Conservation (phyloP, 2,888 invertebrate species). For the Coecobrya sp. region DNA sequence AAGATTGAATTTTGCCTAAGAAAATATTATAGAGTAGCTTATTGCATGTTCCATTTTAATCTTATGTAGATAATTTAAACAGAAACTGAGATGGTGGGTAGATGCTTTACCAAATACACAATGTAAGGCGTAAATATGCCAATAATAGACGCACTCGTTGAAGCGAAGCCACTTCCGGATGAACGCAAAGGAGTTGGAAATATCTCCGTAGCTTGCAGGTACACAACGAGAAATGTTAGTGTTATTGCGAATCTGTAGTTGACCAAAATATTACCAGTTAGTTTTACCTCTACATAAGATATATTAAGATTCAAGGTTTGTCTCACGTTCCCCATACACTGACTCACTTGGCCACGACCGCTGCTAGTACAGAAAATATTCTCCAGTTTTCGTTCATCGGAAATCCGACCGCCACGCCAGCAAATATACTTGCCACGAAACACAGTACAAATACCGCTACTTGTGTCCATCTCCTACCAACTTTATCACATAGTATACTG, state of each 20-base stretch:
- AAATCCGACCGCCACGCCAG: constrained; percentile 76
- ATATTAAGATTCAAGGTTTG: background rate
- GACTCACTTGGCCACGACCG: constrained; percentile 78
- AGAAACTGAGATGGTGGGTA: too few relatives aligned
- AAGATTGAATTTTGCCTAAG: constrained; percentile 75
- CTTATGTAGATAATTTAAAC: too few relatives aligned
- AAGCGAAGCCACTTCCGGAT: constrained; percentile 90
- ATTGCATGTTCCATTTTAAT: too few relatives aligned
- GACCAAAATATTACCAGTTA: constrained; percentile 85
- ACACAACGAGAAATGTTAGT: constrained; percentile 90
- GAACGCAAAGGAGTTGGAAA: constrained; percentile 91
- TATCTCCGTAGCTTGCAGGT: constrained; percentile 90
- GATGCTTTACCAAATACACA: constrained; percentile 90
- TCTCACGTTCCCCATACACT: background rate
- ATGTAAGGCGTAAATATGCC: constrained; percentile 90
- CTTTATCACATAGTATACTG: constrained; percentile 89
- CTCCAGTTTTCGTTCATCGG: constrained; percentile 27
- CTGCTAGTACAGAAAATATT: constrained; percentile 70
- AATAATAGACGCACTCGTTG: constrained; percentile 89
- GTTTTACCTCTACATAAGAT: background rate
- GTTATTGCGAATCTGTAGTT: constrained; percentile 88
- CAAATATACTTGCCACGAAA: constrained; percentile 74
- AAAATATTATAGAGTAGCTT: background rate
- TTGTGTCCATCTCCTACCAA: constrained; percentile 89
- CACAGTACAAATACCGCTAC: constrained; percentile 87